These are phyloP conservation scores for Chloroclystis v-ata DNA, from an alignment of 2,888 invertebrate species.

Conservation along the genomic window DNA sequence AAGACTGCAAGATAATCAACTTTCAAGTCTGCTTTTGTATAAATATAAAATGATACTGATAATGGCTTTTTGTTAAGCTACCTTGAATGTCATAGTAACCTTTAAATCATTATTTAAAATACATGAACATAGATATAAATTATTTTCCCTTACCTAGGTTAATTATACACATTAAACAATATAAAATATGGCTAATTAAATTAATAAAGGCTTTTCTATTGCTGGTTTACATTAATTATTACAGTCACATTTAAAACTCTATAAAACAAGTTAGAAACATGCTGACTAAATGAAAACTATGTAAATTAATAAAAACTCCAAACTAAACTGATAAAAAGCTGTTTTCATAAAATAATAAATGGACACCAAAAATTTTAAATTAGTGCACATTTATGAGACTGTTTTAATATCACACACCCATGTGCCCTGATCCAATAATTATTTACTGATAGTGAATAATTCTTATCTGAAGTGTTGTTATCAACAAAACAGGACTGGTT, in stretches of 20 bases:
- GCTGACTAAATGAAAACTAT: background rate
- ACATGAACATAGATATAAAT: conserved; percentile 14
- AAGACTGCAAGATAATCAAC: background rate
- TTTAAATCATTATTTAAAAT: background rate
- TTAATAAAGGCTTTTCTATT: conserved; percentile 18
- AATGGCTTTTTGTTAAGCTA: conserved; percentile 14
- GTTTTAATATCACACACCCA: conserved; percentile 13
- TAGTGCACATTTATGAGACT: conserved; percentile 1
- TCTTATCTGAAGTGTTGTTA: conserved; percentile 25
- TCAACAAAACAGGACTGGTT: conserved; percentile 26
- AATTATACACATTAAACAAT: conserved; percentile 15
- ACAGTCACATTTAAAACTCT: conserved; percentile 10
- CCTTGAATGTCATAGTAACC: conserved; percentile 3
- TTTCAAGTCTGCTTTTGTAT: conserved; percentile 1
- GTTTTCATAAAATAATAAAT: background rate
- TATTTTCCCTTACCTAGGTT: conserved; percentile 13
- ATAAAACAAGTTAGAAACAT: conserved; percentile 3
- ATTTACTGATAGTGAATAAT: conserved; percentile 9
- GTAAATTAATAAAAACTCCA: too few relatives aligned
- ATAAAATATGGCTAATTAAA: conserved; percentile 22
- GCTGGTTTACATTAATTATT: conserved; percentile 14
- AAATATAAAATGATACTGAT: conserved; percentile 4
- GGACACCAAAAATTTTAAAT: conserved; percentile 3
- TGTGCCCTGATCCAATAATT: conserved; percentile 11
- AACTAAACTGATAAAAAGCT: too few relatives aligned